Evolutionary conservation across 2,888 invertebrate species (phyloP).

Genomic region (Rhagonycha lutea): DNA sequence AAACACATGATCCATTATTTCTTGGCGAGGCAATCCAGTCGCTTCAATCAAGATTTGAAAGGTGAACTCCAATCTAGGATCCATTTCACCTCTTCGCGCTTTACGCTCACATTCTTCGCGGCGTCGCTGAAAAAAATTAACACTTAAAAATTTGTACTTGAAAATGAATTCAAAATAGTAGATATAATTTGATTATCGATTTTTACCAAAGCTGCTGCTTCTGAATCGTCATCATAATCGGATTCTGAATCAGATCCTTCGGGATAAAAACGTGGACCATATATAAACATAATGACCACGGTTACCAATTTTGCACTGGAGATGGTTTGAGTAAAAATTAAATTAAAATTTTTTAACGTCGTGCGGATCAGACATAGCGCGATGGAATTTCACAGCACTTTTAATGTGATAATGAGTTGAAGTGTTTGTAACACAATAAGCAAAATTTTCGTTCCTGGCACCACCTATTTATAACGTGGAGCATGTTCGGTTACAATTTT

Average conservation of each 20-base stretch:
- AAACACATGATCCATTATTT: constrained; percentile 89
- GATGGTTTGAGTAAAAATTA: background rate
- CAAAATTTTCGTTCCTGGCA: constrained; percentile 46
- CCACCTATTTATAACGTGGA: constrained; percentile 31
- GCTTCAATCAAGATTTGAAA: constrained; percentile 87
- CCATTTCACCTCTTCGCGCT: constrained; percentile 89
- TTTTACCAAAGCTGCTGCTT: constrained; percentile 15
- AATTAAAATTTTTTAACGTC: background rate
- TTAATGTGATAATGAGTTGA: constrained; percentile 38
- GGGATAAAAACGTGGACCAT: constrained; percentile 40
- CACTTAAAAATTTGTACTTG: background rate
- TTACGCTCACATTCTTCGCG: constrained; percentile 92
- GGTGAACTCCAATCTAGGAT: constrained; percentile 87
- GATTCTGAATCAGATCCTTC: constrained; percentile 39
- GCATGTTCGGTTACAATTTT: constrained; percentile 3
- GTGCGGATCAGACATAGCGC: constrained; percentile 17
- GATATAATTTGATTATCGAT: background rate
- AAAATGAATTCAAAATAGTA: background rate
- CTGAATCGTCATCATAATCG: constrained; percentile 41
- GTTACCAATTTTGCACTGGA: background rate
- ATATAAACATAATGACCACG: constrained; percentile 46
- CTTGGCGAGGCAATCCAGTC: constrained; percentile 78
- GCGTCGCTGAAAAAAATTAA: constrained; percentile 60
- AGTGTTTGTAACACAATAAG: constrained; percentile 42
- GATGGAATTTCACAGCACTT: constrained; percentile 40